A percentile compares a stretch with the other conserved stretches of the same genome.
Conservation (phyloP, 2,113 vertebrate species). For the Eptesicus fuscus region DNA sequence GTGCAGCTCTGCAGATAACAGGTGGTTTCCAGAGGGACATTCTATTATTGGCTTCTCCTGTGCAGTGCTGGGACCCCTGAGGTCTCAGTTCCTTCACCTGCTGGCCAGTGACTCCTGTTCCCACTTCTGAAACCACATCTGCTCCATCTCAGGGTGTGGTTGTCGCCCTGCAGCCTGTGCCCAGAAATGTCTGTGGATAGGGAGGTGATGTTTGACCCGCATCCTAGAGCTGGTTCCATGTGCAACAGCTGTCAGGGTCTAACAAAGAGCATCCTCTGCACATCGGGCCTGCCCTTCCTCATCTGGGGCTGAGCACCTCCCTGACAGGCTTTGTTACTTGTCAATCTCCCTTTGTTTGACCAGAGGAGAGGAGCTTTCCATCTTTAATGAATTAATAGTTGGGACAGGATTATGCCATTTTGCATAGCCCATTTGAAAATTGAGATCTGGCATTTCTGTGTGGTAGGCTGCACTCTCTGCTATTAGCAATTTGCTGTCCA, state of each 20-base stretch:
- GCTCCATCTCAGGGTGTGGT: too few relatives aligned
- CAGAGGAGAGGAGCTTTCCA: neutral
- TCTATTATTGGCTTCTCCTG: neutral
- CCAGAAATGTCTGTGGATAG: neutral
- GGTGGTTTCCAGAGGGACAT: neutral
- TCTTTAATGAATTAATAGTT: neutral
- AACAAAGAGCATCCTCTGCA: neutral
- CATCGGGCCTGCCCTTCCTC: neutral
- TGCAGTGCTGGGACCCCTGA: rapidly evolving
- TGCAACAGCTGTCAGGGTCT: rapidly evolving
- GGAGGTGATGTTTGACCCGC: rapidly evolving
- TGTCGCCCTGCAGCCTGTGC: neutral
- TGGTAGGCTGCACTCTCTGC: neutral
- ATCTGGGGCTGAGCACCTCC: neutral
- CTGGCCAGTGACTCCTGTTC: neutral
- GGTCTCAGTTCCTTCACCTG: neutral
- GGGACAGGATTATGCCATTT: neutral
- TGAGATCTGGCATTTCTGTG: neutral
- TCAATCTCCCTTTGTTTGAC: neutral
- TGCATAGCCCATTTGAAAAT: neutral
- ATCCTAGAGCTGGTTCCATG: rapidly evolving
- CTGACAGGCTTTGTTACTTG: neutral
- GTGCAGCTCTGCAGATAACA: neutral
- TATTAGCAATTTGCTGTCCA: neutral
- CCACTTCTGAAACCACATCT: neutral